Base-by-base conservation (phyloP, 2,797 vertebrate species). In the Ceryle rudis region DNA sequence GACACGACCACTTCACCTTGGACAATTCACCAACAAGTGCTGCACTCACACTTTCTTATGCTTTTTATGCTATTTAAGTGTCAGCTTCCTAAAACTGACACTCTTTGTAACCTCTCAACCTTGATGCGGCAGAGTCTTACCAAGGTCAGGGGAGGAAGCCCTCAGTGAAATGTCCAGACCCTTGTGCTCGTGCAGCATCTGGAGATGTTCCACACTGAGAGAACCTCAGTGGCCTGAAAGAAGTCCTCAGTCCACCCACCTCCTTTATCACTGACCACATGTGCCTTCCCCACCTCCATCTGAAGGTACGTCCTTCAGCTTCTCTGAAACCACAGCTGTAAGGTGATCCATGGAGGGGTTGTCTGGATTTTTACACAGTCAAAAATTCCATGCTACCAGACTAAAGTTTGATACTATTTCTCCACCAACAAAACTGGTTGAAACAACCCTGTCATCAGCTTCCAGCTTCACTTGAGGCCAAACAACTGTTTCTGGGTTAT, bases 21-120 rank as follows among this genome's bases (percentile, higher is more conserved):
- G 47, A 78, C 22, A 44, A 11, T n/a, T 69, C 17, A 65, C 25
- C 46, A 49, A 42, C 3, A 28, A 58, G 19, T 15, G 29, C 35
- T 47, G 11, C 4, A 54, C 14, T 55, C 0, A 0, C 6, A 10
- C 11, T n/a, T 70, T 35, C 39, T 46, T 58, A 70, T 0, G 2
- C 20, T 49, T 82, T 69, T 6, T 1, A 33, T 37, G n/a, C 22
- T 35, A 70, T 29, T 70, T 41, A 65, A 73, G 66, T 42, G 14
- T 52, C 51, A 52, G 8, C 61, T 81, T 74, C 44, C 72, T 37
- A 46, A 91, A 73, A 49, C 20, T 31, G 44, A 57, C 29, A 57
- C 11, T 80, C 33, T 25, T 44, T 77, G 42, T 67, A 91, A 71
- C 8, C 26, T 73, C 57, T 71, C 0, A 0, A 25, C 25, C 23